phyloP scores from a whole-genome alignment of 2,113 vertebrate species.

The Siniperca knerii region DNA sequence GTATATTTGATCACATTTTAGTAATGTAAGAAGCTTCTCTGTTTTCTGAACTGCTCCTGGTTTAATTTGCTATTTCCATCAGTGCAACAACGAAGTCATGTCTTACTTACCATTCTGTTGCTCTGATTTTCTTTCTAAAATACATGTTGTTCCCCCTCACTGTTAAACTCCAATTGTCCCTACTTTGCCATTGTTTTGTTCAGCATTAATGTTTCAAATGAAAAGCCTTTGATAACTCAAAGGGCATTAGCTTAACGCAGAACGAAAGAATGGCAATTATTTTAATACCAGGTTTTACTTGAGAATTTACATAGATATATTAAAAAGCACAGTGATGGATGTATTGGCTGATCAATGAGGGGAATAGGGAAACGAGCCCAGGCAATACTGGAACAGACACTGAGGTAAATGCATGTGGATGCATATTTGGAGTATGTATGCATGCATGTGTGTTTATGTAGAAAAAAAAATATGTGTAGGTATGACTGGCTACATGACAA shows the following conservation, averaged over 20 bases:
- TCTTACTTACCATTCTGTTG: background rate
- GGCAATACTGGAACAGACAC: conserved; percentile 36
- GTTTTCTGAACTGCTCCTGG: background rate
- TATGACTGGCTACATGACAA: conserved; percentile 16
- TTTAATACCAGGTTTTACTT: conserved; percentile 7
- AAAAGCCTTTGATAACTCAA: too few species aligned
- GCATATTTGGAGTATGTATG: background rate
- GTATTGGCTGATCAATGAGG: conserved; percentile 17
- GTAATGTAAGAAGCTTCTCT: background rate
- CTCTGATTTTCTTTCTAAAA: background rate
- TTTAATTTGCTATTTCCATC: background rate
- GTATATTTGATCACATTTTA: background rate
- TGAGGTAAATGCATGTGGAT: conserved; percentile 23
- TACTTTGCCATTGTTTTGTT: too few species aligned
- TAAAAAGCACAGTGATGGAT: conserved; percentile 28
- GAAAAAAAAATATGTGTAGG: conserved; percentile 8
- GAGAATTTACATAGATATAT: conserved; percentile 57
- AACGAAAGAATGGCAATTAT: background rate
- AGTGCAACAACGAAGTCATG: background rate
- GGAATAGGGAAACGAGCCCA: conserved; percentile 8
- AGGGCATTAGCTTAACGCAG: background rate
- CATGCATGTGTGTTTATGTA: conserved; percentile 8
- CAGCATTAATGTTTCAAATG: too few species aligned
- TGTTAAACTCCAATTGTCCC: too few species aligned
- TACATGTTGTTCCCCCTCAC: background rate